Percentiles rank a stretch among this genome's conserved stretches.
Evolutionary conservation across 2,888 invertebrate species (phyloP).

Genomic region (Oscheius sp.): DNA sequence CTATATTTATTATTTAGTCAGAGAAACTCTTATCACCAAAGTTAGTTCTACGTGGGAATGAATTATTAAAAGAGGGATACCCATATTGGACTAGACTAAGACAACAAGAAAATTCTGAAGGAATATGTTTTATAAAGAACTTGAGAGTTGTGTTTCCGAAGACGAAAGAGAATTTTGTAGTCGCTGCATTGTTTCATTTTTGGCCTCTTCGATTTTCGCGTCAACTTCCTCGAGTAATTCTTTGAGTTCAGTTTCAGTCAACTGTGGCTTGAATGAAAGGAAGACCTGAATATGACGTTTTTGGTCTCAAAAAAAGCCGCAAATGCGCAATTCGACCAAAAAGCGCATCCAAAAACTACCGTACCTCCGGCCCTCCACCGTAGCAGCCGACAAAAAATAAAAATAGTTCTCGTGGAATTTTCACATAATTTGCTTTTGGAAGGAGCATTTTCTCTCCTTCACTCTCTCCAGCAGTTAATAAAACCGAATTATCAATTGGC

Average conservation of each 20-base stretch:
- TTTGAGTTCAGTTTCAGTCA: background rate
- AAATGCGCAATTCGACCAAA: background rate
- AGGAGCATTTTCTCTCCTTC: conserved; percentile 2
- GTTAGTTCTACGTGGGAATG: background rate
- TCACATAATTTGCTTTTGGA: background rate
- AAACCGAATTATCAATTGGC: conserved; percentile 24
- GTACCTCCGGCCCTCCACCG: conserved; percentile 30
- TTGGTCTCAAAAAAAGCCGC: background rate
- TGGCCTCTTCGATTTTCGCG: conserved; percentile 2
- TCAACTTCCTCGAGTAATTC: conserved; percentile 4
- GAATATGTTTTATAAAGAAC: no score
- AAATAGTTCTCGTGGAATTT: conserved; percentile 14
- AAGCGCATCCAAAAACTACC: background rate
- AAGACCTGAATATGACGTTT: conserved; percentile 15
- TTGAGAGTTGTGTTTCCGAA: background rate
- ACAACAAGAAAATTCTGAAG: no score
- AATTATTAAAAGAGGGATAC: background rate
- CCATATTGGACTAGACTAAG: no score
- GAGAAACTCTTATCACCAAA: background rate
- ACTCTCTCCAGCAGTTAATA: background rate
- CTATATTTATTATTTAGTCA: background rate
- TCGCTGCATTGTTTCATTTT: background rate
- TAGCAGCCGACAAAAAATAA: conserved; percentile 9
- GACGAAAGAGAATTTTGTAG: no score
- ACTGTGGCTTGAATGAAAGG: background rate